These are phyloP conservation scores for Opisthograptis luteolata DNA, from an alignment of 2,888 invertebrate species.

Conservation along the genomic window DNA sequence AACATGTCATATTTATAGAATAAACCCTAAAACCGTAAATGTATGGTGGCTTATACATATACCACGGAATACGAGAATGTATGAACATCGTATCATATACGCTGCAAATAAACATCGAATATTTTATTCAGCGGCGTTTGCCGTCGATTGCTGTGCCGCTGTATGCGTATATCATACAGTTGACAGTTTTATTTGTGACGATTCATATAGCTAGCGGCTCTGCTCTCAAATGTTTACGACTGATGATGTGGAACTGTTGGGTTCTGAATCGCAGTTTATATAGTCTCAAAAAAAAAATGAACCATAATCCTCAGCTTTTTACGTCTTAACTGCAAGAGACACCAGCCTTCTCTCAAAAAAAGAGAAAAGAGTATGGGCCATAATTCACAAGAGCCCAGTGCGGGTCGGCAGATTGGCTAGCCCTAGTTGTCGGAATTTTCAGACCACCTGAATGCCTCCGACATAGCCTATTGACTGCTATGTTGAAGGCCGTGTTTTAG, in stretches of 20 bases:
- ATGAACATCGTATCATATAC: not conserved
- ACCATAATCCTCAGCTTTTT: too few species aligned
- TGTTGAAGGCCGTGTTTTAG: too few species aligned
- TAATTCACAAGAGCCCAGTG: too few species aligned
- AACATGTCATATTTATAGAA: not conserved
- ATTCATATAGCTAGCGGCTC: not conserved
- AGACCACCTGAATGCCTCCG: too few species aligned
- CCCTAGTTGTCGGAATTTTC: too few species aligned
- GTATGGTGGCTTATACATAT: not conserved
- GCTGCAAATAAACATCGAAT: constrained; percentile 14
- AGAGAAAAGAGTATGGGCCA: too few species aligned
- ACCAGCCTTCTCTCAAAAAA: too few species aligned
- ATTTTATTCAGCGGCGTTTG: constrained; percentile 23
- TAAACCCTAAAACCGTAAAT: not conserved
- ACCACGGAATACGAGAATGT: not conserved
- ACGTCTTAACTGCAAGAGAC: too few species aligned
- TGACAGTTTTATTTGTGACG: constrained; percentile 13
- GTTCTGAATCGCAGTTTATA: not conserved
- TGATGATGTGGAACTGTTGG: not conserved
- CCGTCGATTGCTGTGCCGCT: constrained; percentile 12
- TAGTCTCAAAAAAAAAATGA: too few species aligned
- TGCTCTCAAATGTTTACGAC: not conserved
- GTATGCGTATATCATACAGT: constrained; percentile 13
- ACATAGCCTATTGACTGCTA: too few species aligned
- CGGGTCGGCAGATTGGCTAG: too few species aligned